Percentiles rank a stretch among this genome's conserved stretches.
Conservation (phyloP, 2,113 vertebrate genomes). For the Casuarius casuarius region DNA sequence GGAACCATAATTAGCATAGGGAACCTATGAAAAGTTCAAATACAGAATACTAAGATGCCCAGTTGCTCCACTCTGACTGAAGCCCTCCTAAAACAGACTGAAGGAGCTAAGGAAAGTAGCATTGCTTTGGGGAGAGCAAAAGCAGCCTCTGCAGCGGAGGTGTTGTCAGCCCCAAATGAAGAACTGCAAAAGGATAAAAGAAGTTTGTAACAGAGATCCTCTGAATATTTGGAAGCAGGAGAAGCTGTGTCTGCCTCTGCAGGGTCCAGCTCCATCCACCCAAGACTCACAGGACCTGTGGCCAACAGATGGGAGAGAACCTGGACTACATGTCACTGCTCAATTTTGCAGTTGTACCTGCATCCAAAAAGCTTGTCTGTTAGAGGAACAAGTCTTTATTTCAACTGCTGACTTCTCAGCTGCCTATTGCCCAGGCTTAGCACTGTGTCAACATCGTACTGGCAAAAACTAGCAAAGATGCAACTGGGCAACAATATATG, state of each 20-base stretch:
- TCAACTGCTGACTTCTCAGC: background rate
- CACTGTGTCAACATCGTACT: background rate
- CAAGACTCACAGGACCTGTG: background rate
- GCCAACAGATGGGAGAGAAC: background rate
- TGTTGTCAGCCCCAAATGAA: background rate
- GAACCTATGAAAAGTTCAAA: background rate
- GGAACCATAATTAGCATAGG: background rate
- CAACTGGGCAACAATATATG: fast-evolving
- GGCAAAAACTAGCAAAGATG: background rate
- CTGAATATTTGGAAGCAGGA: background rate
- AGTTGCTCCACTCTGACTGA: background rate
- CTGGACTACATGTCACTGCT: background rate
- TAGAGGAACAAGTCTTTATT: background rate
- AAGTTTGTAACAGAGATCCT: background rate
- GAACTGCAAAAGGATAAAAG: background rate
- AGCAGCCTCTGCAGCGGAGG: background rate
- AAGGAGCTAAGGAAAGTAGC: background rate
- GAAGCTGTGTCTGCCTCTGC: background rate
- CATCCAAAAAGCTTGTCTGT: background rate
- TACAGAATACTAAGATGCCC: background rate
- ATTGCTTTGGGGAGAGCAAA: background rate
- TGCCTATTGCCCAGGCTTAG: background rate
- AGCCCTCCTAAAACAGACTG: background rate
- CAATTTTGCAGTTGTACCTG: background rate
- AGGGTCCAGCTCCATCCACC: background rate